Evolutionary conservation across 2,113 vertebrate species (phyloP).

Genomic region (Urocynchramus pylzowi): DNA sequence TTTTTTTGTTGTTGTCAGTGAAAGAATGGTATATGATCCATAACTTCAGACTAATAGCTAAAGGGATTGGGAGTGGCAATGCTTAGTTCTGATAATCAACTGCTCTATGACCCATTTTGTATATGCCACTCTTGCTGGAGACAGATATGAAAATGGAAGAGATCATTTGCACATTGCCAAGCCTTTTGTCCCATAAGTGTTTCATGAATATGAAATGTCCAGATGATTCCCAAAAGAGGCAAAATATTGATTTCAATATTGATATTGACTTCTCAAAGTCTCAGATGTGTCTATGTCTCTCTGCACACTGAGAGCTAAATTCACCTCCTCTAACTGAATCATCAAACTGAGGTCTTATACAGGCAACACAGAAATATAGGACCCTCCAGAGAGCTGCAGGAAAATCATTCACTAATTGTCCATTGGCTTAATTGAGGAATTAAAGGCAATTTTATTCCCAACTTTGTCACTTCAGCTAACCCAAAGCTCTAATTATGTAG

Average conservation of each 20-base stretch:
- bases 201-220: neutral
- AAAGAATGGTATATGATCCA: neutral
- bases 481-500: neutral
- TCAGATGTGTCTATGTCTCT: neutral
- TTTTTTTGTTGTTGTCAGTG: neutral
- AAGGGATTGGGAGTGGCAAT: neutral
- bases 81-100: neutral
- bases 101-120: neutral
- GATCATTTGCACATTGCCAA: neutral
- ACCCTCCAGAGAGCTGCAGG: neutral
- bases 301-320: neutral
- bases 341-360: neutral
- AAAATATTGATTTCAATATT: neutral
- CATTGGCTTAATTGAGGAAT: neutral
- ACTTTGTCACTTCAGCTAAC: neutral
- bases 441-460: slow-evolving; percentile 22
- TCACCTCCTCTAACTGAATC: neutral
- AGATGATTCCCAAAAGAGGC: neutral
- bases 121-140: neutral
- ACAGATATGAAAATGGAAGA: neutral
- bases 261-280: neutral
- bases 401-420: neutral
- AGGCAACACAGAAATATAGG: neutral
- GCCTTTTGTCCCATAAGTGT: neutral
- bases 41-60: neutral